phyloP scores from a whole-genome alignment of 1,140 invertebrate genomes.

The Physella acuta region DNA sequence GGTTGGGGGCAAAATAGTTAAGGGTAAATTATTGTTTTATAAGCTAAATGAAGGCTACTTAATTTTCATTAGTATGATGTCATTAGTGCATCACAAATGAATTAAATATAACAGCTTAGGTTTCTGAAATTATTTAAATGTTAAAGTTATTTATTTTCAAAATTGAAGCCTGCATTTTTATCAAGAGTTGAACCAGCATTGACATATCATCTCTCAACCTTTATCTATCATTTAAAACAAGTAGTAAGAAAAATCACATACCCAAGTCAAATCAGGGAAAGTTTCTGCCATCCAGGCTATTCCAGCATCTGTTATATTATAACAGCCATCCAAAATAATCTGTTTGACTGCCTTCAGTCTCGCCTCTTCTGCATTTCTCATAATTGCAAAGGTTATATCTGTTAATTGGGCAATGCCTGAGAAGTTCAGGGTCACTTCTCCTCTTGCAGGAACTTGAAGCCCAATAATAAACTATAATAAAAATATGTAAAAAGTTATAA shows the following conservation, averaged over 20 bases:
- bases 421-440: slow-evolving; percentile 11
- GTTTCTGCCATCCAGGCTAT: slow-evolving; percentile 11
- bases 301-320: slow-evolving; percentile 5
- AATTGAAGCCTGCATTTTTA: no score
- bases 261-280: slow-evolving; percentile 13
- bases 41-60: no score
- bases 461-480: slow-evolving; percentile 16
- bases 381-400: slow-evolving; percentile 15
- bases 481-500: neutral
- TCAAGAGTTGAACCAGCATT: no score
- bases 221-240: neutral
- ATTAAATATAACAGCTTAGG: no score
- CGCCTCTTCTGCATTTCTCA: neutral
- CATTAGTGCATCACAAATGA: neutral
- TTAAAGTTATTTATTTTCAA: no score
- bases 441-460: slow-evolving; percentile 1
- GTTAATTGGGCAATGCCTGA: slow-evolving; percentile 8
- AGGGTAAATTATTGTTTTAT: no score
- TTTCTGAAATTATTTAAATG: no score
- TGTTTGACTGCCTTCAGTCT: neutral
- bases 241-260: no score
- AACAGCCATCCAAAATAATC: slow-evolving; percentile 13
- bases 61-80: no score
- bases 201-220: no score
- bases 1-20: no score